Evolutionary conservation across 2,888 invertebrate genomes (phyloP).

Genomic region (Hirtodrosophila cameraria): DNA sequence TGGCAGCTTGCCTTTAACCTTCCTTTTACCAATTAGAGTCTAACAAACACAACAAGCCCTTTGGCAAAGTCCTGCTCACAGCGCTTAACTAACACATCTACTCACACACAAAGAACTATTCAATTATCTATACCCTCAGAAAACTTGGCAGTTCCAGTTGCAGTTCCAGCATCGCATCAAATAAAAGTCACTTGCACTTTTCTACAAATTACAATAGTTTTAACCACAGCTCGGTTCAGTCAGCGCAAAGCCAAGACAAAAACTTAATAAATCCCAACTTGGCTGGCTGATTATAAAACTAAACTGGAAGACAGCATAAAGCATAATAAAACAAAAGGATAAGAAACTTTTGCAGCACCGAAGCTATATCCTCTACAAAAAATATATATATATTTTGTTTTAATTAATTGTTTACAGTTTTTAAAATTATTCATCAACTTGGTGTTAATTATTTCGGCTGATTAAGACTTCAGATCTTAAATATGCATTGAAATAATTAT

Average conservation of each 20-base stretch:
- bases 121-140: constrained; percentile 49
- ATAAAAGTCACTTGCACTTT: constrained; percentile 75
- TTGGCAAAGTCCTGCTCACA: background rate
- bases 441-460: too few relatives aligned
- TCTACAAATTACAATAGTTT: constrained; percentile 68
- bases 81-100: constrained; percentile 14
- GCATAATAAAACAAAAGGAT: constrained; percentile 16
- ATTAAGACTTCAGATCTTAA: too few relatives aligned
- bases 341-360: background rate
- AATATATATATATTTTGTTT: too few relatives aligned
- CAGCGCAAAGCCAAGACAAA: constrained; percentile 30
- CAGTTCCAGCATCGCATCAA: constrained; percentile 56
- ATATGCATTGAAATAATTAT: too few relatives aligned
- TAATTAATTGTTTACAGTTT: too few relatives aligned
- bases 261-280: constrained; percentile 62
- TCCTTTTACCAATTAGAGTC: constrained; percentile 43
- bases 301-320: constrained; percentile 36
- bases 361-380: constrained; percentile 18
- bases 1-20: constrained; percentile 6
- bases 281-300: constrained; percentile 61
- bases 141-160: constrained; percentile 5
- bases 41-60: background rate
- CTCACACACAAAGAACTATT: constrained; percentile 44
- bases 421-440: too few relatives aligned
- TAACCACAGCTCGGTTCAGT: constrained; percentile 32